These are phyloP conservation scores for Agriopis leucophaearia DNA, from an alignment of 2,888 invertebrate species.

Conservation along the genomic window DNA sequence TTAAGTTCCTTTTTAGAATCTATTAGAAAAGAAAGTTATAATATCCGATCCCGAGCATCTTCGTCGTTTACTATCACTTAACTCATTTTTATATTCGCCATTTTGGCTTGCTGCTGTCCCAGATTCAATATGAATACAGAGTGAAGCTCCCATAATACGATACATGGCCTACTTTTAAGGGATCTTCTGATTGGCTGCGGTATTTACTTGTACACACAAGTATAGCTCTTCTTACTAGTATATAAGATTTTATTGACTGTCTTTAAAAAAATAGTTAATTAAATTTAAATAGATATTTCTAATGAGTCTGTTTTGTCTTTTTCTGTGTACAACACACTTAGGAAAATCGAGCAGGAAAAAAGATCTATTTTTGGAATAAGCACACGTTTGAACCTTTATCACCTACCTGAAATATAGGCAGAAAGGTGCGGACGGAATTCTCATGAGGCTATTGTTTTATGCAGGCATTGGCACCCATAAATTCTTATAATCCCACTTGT, in stretches of 20 bases:
- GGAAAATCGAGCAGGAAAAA: not conserved
- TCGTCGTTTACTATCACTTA: conserved; percentile 79
- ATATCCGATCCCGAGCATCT: conserved; percentile 63
- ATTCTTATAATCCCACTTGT: conserved; percentile 41
- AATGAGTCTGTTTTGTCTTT: not conserved
- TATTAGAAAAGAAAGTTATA: conserved; percentile 73
- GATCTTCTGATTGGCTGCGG: conserved; percentile 58
- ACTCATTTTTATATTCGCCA: conserved; percentile 80
- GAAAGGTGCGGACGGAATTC: conserved; percentile 35
- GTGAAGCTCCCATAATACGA: conserved; percentile 68
- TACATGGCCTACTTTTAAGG: conserved; percentile 71
- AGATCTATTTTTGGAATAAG: conserved; percentile 5
- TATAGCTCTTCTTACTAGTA: conserved; percentile 5
- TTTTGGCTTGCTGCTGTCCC: conserved; percentile 76
- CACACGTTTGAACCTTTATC: conserved; percentile 12
- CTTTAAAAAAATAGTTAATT: no score
- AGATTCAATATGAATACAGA: conserved; percentile 77
- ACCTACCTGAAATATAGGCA: conserved; percentile 27
- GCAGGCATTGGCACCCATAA: conserved; percentile 42
- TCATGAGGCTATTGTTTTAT: conserved; percentile 39
- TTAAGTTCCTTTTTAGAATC: conserved; percentile 67
- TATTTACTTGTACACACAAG: conserved; percentile 60
- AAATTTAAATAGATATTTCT: no score
- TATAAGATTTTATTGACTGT: no score
- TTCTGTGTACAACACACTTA: not conserved